phyloP scores from a whole-genome alignment of 1,140 invertebrate genomes.

The Archegozetes longisetosus region DNA sequence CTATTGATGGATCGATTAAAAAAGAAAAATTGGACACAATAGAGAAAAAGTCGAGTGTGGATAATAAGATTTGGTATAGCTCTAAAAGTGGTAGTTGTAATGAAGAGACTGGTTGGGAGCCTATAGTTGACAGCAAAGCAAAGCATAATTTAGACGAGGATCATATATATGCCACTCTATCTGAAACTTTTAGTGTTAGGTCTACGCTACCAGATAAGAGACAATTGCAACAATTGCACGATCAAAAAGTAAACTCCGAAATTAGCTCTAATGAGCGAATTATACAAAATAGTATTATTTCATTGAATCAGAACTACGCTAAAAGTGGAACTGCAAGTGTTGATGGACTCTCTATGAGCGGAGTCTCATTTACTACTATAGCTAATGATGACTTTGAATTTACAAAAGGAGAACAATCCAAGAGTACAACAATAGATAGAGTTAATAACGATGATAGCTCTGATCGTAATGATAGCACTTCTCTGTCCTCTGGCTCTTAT shows the following conservation, averaged over 20 bases:
- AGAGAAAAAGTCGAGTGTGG: background rate
- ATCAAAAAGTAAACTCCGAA: too few species aligned
- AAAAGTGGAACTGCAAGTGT: constrained; percentile 18
- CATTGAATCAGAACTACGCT: background rate
- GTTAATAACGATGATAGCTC: background rate
- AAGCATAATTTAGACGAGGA: background rate
- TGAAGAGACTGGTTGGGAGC: background rate
- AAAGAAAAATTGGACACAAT: background rate
- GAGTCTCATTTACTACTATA: constrained; percentile 41
- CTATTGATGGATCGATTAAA: too few species aligned
- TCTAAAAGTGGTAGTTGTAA: background rate
- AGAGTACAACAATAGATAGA: background rate
- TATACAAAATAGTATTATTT: background rate
- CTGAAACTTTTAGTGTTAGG: background rate
- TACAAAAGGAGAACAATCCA: background rate
- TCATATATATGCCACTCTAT: background rate
- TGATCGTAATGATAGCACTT: background rate
- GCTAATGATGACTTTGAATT: constrained; percentile 49
- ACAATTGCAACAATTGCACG: background rate
- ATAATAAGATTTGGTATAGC: background rate
- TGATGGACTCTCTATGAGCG: constrained; percentile 12
- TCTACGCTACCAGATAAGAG: background rate
- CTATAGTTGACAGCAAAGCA: background rate
- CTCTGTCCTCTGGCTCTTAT: background rate
- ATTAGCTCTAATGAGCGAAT: background rate